A percentile compares a stretch with the other conserved stretches of the same genome.
These are phyloP conservation scores for Monopis laevigella DNA, from an alignment of 2,888 invertebrate genomes.

Conservation along the genomic window DNA sequence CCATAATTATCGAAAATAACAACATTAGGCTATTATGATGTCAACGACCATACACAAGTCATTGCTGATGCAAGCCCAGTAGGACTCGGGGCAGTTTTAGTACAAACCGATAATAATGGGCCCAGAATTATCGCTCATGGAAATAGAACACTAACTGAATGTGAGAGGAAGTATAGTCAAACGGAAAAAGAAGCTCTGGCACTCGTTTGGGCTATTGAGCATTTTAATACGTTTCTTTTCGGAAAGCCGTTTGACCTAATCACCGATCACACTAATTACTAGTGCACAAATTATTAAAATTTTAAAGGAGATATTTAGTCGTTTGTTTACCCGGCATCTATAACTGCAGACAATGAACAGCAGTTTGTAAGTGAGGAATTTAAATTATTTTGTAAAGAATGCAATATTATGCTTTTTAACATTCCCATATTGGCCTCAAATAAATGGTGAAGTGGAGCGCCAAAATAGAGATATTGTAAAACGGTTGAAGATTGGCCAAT, in stretches of 20 bases:
- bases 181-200: slow-evolving; percentile 26
- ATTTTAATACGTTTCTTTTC: slow-evolving; percentile 35
- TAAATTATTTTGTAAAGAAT: slow-evolving; percentile 14
- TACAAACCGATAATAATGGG: slow-evolving; percentile 22
- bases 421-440: slow-evolving; percentile 24
- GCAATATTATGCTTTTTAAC: slow-evolving; percentile 11
- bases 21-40: slow-evolving; percentile 27
- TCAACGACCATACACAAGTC: slow-evolving; percentile 24
- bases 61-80: slow-evolving; percentile 32
- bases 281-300: slow-evolving; percentile 11
- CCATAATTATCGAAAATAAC: slow-evolving; percentile 23
- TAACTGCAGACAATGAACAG: slow-evolving; percentile 20
- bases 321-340: slow-evolving; percentile 15
- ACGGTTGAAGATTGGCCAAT: slow-evolving; percentile 22
- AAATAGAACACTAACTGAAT: slow-evolving; percentile 29
- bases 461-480: slow-evolving; percentile 21
- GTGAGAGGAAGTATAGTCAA: slow-evolving; percentile 29
- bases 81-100: slow-evolving; percentile 27
- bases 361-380: slow-evolving; percentile 19
- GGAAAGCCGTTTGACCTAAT: slow-evolving; percentile 35
- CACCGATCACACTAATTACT: slow-evolving; percentile 15
- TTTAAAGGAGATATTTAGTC: slow-evolving; percentile 11
- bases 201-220: slow-evolving; percentile 26
- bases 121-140: slow-evolving; percentile 33
- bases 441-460: slow-evolving; percentile 23